Percentiles rank a stretch among this genome's conserved stretches.
Evolutionary conservation across 2,113 vertebrate species (phyloP).

Genomic region (Crypturellus undulatus): DNA sequence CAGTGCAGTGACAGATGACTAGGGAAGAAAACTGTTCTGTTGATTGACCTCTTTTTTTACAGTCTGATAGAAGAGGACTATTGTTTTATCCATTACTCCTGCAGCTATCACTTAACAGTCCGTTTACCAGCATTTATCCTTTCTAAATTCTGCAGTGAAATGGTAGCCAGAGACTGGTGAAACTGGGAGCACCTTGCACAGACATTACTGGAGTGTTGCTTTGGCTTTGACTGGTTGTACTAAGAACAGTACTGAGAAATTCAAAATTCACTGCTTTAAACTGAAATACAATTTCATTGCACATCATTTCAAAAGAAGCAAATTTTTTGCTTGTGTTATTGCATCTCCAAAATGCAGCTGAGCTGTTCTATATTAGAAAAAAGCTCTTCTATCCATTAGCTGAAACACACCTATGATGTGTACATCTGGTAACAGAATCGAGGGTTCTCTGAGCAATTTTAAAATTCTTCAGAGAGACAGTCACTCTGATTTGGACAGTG

Average conservation of each 20-base stretch:
- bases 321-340: neutral
- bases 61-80: neutral
- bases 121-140: neutral
- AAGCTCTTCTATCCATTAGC: neutral
- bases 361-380: neutral
- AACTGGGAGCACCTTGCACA: neutral
- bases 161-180: neutral
- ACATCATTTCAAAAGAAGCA: neutral
- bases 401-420: neutral
- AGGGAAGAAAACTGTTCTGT: conserved; percentile 28
- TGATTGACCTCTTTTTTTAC: conserved; percentile 53
- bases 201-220: neutral
- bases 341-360: neutral
- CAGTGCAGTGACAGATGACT: conserved; percentile 47
- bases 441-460: neutral
- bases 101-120: neutral
- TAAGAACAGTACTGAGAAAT: neutral
- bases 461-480: neutral
- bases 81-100: conserved; percentile 10
- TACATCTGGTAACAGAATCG: neutral
- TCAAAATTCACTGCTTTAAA: neutral
- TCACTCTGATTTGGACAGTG: neutral
- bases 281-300: neutral
- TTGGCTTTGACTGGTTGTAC: neutral
- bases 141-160: neutral